phyloP scores from a whole-genome alignment of 2,888 invertebrate genomes.

The Agonopterix subpropinquella region DNA sequence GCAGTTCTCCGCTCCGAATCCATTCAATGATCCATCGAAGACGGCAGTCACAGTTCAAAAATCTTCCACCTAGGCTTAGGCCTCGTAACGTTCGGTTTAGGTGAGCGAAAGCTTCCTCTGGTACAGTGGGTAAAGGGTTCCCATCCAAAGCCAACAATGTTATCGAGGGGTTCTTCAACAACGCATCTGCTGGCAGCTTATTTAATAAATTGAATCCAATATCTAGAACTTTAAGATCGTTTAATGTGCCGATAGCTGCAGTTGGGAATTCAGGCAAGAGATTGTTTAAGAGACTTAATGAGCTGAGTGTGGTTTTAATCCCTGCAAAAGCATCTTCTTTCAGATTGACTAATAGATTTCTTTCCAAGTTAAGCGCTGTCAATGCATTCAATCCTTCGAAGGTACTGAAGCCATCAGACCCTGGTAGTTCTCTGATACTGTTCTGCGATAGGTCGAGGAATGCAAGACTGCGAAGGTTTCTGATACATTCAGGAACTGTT shows the following conservation, averaged over 20 bases:
- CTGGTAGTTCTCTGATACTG: conserved; percentile 87
- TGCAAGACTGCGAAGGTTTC: conserved; percentile 85
- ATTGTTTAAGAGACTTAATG: conserved; percentile 92
- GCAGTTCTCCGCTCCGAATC: conserved; percentile 90
- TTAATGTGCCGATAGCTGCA: conserved; percentile 83
- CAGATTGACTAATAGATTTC: conserved; percentile 88
- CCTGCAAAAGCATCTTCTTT: conserved; percentile 86
- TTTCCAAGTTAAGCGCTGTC: conserved; percentile 90
- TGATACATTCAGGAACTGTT: conserved; percentile 85
- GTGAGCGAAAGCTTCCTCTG: conserved; percentile 84
- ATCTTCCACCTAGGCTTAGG: conserved; percentile 90
- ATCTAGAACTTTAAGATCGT: conserved; percentile 90
- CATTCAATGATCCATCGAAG: conserved; percentile 93
- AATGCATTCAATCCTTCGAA: conserved; percentile 88
- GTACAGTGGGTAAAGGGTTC: conserved; percentile 90
- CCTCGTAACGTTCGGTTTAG: conserved; percentile 90
- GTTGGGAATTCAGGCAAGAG: conserved; percentile 91
- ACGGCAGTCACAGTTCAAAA: conserved; percentile 91
- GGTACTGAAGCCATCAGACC: conserved; percentile 78
- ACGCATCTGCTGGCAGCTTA: conserved; percentile 86
- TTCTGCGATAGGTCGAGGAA: conserved; percentile 94
- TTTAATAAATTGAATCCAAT: conserved; percentile 94
- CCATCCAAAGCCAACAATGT: conserved; percentile 93
- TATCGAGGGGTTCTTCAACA: conserved; percentile 87
- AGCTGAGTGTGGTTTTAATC: conserved; percentile 87